phyloP scores from a whole-genome alignment of 2,888 invertebrate genomes.

The Hypena proboscidalis region DNA sequence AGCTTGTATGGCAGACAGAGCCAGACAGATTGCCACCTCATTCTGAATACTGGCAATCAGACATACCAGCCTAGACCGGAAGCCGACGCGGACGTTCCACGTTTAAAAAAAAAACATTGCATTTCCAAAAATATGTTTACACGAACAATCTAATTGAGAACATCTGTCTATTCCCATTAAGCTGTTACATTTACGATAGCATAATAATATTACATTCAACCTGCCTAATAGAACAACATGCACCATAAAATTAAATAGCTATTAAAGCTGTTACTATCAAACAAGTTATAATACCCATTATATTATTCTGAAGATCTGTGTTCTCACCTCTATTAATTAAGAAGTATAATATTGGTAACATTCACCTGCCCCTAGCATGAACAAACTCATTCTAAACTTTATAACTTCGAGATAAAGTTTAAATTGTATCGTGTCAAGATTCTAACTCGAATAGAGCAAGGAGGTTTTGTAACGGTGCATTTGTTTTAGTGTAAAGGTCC shows the following conservation, averaged over 20 bases:
- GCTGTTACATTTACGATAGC: constrained; percentile 15
- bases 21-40: no score
- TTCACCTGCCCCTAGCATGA: constrained; percentile 65
- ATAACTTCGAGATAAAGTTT: constrained; percentile 33
- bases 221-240: constrained; percentile 16
- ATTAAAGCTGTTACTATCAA: constrained; percentile 34
- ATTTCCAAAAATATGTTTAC: constrained; percentile 25
- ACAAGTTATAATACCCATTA: constrained; percentile 39
- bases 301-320: constrained; percentile 51
- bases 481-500: constrained; percentile 74
- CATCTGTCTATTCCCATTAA: constrained; percentile 31
- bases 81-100: no score
- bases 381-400: constrained; percentile 34
- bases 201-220: no score
- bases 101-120: background rate
- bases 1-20: no score
- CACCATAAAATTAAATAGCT: constrained; percentile 29
- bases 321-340: constrained; percentile 69
- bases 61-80: no score
- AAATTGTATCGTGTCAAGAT: constrained; percentile 35
- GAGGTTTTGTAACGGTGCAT: constrained; percentile 71
- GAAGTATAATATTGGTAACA: constrained; percentile 65
- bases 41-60: no score
- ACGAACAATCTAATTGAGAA: constrained; percentile 26
- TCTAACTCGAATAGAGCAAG: constrained; percentile 49